A percentile compares a stretch with the other conserved stretches of the same genome.
Evolutionary conservation across 1,140 invertebrate species (phyloP).

Genomic region (Drosophila melanica): DNA sequence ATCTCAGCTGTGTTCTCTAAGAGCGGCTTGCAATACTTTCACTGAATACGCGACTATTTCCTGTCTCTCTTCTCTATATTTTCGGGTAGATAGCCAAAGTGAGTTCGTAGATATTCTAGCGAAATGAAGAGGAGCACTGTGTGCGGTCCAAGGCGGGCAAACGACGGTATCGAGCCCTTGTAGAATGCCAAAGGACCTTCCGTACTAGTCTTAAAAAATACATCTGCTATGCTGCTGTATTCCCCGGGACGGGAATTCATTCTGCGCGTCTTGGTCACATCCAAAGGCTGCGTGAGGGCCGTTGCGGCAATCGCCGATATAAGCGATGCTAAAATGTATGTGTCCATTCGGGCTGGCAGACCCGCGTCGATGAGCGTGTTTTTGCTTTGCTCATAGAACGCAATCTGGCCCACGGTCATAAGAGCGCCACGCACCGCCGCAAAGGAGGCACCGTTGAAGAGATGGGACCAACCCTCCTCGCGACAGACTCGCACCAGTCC

Average conservation of each 20-base stretch:
- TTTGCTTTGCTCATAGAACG: slow-evolving; percentile 94
- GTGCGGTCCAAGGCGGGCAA: slow-evolving; percentile 97
- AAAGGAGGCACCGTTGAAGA: slow-evolving; percentile 95
- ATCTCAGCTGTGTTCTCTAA: too few relatives aligned
- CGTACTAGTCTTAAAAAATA: slow-evolving; percentile 93
- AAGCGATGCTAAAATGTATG: slow-evolving; percentile 83
- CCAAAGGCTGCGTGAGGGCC: slow-evolving; percentile 96
- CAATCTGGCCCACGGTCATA: slow-evolving; percentile 98
- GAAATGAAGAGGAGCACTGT: slow-evolving; percentile 98
- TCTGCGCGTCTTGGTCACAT: slow-evolving; percentile 98
- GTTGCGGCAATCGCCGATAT: slow-evolving; percentile 93
- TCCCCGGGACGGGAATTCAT: slow-evolving; percentile 98
- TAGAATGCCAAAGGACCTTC: slow-evolving; percentile 96
- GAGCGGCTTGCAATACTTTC: not conserved
- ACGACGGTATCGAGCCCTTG: slow-evolving; percentile 98
- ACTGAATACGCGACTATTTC: not conserved
- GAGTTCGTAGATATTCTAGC: slow-evolving; percentile 95
- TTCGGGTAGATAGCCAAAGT: slow-evolving; percentile 88
- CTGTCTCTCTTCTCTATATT: too few relatives aligned
- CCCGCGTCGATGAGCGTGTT: slow-evolving; percentile 25
- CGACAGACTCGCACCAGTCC: slow-evolving; percentile 92
- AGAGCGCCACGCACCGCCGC: slow-evolving; percentile 94
- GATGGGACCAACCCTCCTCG: slow-evolving; percentile 91
- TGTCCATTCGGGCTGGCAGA: slow-evolving; percentile 31
- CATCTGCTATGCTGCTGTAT: slow-evolving; percentile 90